Evolutionary conservation across 1,140 invertebrate species (phyloP).

Genomic region (Penaeus indicus): DNA sequence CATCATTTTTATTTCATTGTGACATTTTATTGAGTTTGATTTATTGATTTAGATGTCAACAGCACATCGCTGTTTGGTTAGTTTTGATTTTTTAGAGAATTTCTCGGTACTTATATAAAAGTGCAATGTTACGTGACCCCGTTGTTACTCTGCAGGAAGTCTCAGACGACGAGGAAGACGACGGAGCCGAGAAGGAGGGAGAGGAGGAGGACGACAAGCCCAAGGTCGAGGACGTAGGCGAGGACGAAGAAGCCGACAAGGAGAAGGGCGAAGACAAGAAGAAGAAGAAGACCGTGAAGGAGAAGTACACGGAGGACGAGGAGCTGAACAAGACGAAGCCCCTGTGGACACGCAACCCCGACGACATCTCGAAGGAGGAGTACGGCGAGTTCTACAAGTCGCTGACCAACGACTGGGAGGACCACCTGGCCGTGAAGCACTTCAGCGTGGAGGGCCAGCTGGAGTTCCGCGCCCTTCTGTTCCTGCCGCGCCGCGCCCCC

Average conservation of each 20-base stretch:
- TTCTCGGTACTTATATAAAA: neutral
- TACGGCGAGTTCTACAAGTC: slow-evolving; percentile 99
- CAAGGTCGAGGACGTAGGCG: slow-evolving; percentile 91
- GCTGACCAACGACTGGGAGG: slow-evolving; percentile 98
- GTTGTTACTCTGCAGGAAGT: slow-evolving; percentile 76
- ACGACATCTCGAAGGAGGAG: slow-evolving; percentile 97
- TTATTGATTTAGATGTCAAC: too few relatives aligned
- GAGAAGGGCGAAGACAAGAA: slow-evolving; percentile 84
- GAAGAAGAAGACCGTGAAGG: slow-evolving; percentile 96
- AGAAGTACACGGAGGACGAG: slow-evolving; percentile 98
- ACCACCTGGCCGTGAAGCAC: slow-evolving; percentile 98
- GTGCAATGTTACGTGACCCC: too few relatives aligned
- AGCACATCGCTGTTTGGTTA: too few relatives aligned
- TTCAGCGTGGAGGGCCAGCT: slow-evolving; percentile 98
- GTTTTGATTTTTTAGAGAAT: neutral
- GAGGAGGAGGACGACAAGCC: slow-evolving; percentile 76
- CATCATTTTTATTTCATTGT: too few relatives aligned
- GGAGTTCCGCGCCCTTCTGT: slow-evolving; percentile 96
- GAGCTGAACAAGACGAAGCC: slow-evolving; percentile 99
- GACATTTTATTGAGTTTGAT: too few relatives aligned
- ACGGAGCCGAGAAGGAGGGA: slow-evolving; percentile 69
- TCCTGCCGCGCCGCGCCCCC: slow-evolving; percentile 93
- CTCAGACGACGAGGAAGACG: slow-evolving; percentile 89
- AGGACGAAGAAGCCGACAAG: slow-evolving; percentile 86
- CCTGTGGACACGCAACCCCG: slow-evolving; percentile 97